Base-by-base conservation (phyloP, 1,140 invertebrate genomes). In the Hormaphis cornu region DNA sequence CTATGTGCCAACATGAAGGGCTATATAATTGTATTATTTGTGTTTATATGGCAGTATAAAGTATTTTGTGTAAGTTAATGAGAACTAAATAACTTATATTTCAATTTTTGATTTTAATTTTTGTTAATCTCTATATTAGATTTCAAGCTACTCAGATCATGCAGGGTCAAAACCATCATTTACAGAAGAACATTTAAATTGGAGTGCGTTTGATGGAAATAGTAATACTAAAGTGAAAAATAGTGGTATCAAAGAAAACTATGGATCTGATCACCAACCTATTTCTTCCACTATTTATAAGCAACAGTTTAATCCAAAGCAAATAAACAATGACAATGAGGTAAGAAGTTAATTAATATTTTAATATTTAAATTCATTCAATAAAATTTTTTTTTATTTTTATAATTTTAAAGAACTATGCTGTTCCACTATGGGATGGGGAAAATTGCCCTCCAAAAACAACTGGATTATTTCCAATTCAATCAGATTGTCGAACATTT, bases 401-500 rank as follows among this genome's bases (percentile, higher is more conserved):
- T 44, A 28, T n/a, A 28, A 46, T 63, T 63, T 61, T 46, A 46
- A 35, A 66, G 61, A 66, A 66, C 33, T 42, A 22, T 48, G 61
- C 1, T 12, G 35, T 20, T 16, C 14, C 20, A 40, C 18, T 20
- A 26, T 69, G 50, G 24, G 66, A 69, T 54, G 66, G 52, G n/a
- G 52, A 69, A 22, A 69, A 56, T n/a, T 87, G 85, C 73, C 84
- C 85, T 2, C 24, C 73, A 14, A 77, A 79, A 30, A 79, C 79
- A 5, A 83, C 80, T 0, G 86, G 86, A 0, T 76, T 80, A 50
- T 84, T 83, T 70, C 78, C 84, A 1, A 85, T 85, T 75, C 80
- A 80, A 1, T 76, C 80, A 1, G 83, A 87, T 72, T 89, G 87
- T 59, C 81, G 82, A 72, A 84, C 85, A 72, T 89, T 84, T 75